A percentile compares a stretch with the other conserved stretches of the same genome.
Evolutionary conservation across 2,113 vertebrate genomes (phyloP).

Genomic region (Laticauda laticaudata): DNA sequence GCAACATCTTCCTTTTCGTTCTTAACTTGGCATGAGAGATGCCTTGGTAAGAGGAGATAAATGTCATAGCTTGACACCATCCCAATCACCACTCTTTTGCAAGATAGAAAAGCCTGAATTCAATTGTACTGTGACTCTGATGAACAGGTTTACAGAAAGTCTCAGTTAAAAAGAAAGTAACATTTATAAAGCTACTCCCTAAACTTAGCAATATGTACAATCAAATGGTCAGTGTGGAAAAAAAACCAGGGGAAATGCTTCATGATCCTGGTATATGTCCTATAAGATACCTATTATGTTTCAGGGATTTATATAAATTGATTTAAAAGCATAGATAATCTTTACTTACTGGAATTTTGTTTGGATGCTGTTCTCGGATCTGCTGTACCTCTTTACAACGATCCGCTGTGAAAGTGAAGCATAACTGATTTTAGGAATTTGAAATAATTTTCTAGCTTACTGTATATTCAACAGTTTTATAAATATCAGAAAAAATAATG

Average conservation of each 20-base stretch:
- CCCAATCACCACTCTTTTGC: background rate
- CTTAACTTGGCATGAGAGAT: background rate
- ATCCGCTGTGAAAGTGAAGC: constrained; percentile 77
- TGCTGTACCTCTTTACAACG: constrained; percentile 97
- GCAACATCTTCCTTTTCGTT: background rate
- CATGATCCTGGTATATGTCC: background rate
- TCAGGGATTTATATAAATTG: background rate
- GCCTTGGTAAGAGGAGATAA: background rate
- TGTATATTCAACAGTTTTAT: background rate
- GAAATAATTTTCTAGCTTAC: background rate
- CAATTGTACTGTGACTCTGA: background rate
- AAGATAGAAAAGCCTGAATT: background rate
- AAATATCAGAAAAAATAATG: background rate
- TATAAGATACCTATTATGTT: background rate
- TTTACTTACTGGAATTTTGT: constrained; percentile 93
- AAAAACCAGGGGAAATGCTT: background rate
- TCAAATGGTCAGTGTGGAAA: accelerated
- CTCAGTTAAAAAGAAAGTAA: background rate
- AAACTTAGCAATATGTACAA: background rate
- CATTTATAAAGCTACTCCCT: background rate
- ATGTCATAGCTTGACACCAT: background rate
- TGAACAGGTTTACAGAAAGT: background rate
- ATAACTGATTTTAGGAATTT: constrained; percentile 5
- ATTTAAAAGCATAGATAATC: background rate
- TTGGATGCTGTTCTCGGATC: constrained; percentile 95